These are phyloP conservation scores for Meda fulgida DNA, from an alignment of 2,797 vertebrate genomes.

Conservation along the genomic window DNA sequence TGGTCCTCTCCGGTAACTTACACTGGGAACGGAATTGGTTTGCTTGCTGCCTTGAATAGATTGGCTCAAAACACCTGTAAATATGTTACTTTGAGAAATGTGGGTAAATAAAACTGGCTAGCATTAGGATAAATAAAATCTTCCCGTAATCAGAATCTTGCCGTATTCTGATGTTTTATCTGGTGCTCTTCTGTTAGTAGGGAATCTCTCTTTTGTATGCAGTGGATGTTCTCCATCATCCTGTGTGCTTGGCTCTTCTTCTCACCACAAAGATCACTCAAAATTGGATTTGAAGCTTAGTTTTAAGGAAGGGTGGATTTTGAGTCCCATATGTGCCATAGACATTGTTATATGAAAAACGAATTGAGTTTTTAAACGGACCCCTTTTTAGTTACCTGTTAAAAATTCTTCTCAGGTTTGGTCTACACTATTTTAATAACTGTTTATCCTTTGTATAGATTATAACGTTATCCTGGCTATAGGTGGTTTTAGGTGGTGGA, in stretches of 20 bases:
- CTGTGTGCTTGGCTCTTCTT: conserved; percentile 32
- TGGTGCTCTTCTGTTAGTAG: conserved; percentile 5
- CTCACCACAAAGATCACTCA: conserved; percentile 6
- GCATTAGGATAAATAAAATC: not conserved
- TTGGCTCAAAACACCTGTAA: not conserved
- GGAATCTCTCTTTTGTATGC: conserved; percentile 44
- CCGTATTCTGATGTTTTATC: not conserved
- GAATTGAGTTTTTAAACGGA: not conserved
- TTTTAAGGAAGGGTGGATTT: not conserved
- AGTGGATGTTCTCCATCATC: conserved; percentile 31
- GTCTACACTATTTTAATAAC: not conserved
- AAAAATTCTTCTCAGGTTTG: not conserved
- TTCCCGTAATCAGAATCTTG: no score
- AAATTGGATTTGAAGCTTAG: conserved; percentile 13
- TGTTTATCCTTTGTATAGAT: not conserved
- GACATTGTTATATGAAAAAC: no score
- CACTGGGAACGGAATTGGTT: not conserved
- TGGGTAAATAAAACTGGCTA: not conserved
- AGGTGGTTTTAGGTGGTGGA: not conserved
- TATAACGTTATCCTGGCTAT: not conserved
- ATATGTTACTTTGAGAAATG: not conserved
- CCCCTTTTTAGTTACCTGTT: not conserved
- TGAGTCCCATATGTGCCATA: not conserved
- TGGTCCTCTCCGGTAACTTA: not conserved
- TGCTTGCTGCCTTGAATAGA: not conserved